These are phyloP conservation scores for Acomys russatus DNA, from an alignment of 2,797 vertebrate genomes.

Conservation along the genomic window DNA sequence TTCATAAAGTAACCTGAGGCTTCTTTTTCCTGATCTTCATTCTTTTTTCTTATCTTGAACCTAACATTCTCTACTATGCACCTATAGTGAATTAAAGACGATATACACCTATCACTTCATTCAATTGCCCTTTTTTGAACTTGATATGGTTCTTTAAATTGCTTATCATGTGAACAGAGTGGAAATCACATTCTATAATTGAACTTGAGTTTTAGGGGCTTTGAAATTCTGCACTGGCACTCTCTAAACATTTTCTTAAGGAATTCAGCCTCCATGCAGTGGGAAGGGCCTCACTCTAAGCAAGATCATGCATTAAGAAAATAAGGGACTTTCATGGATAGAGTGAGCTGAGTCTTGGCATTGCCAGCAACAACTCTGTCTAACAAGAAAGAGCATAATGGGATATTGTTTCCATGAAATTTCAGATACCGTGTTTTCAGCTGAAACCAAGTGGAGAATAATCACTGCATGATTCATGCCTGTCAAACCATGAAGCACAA, in stretches of 20 bases:
- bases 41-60: not conserved
- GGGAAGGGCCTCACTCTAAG: not conserved
- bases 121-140: not conserved
- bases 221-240: not conserved
- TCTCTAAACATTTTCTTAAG: not conserved
- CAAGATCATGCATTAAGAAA: fast-evolving
- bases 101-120: not conserved
- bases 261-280: not conserved
- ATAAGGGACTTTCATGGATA: not conserved
- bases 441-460: not conserved
- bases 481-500: not conserved
- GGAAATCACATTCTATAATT: not conserved
- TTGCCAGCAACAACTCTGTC: not conserved
- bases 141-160: not conserved
- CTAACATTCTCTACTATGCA: not conserved
- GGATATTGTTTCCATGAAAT: not conserved
- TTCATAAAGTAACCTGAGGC: not conserved
- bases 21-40: no score
- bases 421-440: not conserved
- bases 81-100: not conserved
- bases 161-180: slow-evolving; percentile 11
- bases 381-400: not conserved
- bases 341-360: not conserved
- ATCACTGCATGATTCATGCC: not conserved
- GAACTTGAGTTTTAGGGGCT: not conserved